Conservation (phyloP, 2,888 invertebrate species). For the Oxyscelio sp. region DNA sequence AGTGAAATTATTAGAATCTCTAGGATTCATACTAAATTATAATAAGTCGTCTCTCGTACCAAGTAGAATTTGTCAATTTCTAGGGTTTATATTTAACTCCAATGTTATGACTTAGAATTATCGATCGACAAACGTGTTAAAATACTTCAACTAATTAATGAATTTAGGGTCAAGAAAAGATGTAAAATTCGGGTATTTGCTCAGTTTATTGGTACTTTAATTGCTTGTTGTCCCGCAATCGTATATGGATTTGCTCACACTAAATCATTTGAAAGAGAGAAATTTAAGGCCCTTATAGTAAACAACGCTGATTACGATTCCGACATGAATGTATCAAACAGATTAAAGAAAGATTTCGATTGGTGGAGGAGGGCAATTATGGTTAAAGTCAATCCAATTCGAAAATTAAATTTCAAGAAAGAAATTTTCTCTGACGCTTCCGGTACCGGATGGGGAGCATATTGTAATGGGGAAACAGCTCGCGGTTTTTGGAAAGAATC, state of each 20-base stretch:
- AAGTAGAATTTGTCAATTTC: conserved; percentile 15
- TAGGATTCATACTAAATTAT: conserved; percentile 70
- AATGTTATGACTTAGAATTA: too few relatives aligned
- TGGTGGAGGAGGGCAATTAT: conserved; percentile 43
- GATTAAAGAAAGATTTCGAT: not conserved
- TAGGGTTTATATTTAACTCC: too few relatives aligned
- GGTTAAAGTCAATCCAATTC: conserved; percentile 8
- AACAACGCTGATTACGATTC: conserved; percentile 32
- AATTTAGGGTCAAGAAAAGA: not conserved
- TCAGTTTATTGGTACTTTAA: conserved; percentile 30
- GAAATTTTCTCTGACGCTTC: conserved; percentile 57
- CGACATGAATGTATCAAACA: not conserved
- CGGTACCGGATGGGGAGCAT: conserved; percentile 39
- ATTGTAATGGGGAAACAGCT: conserved; percentile 5
- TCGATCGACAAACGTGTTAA: not conserved
- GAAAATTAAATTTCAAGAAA: conserved; percentile 3
- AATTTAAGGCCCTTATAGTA: conserved; percentile 27
- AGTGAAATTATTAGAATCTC: conserved; percentile 4
- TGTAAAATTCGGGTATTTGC: conserved; percentile 40
- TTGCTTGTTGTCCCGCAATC: conserved; percentile 47
- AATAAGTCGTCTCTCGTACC: conserved; percentile 57
- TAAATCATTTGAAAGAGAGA: conserved; percentile 54
- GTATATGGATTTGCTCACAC: conserved; percentile 51
- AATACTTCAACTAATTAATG: conserved; percentile 17
- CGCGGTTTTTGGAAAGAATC: conserved; percentile 21